Percentiles rank a stretch among this genome's conserved stretches.
Evolutionary conservation across 64 coral and sea anemone genomes (phyloP).

Genomic region (Catalaphyllia jardinei): DNA sequence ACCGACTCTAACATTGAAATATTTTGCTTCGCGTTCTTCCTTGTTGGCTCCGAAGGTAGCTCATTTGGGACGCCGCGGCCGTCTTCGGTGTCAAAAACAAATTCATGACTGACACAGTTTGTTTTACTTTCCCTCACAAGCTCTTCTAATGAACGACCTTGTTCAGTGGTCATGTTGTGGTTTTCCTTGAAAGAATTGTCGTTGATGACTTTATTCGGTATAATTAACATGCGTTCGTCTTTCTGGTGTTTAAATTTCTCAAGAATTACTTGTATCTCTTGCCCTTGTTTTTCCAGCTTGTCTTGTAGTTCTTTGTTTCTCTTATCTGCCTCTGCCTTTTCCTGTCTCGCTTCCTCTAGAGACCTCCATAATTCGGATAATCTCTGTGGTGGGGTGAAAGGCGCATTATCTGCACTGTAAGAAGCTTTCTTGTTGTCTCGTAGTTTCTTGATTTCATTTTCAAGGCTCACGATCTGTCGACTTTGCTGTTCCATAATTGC

Average conservation of each 20-base stretch:
- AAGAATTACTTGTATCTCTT: background rate
- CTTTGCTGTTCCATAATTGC: background rate
- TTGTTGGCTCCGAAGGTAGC: background rate
- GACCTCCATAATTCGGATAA: constrained; percentile 17
- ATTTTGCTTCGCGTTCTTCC: background rate
- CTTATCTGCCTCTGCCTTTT: constrained; percentile 44
- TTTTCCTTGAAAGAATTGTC: background rate
- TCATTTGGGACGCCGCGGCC: background rate
- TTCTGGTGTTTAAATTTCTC: background rate
- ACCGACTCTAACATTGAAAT: background rate
- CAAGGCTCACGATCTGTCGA: background rate
- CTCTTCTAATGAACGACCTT: background rate
- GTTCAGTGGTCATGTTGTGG: too few relatives aligned
- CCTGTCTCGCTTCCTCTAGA: constrained; percentile 9
- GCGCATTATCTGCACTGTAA: background rate
- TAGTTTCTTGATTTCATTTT: background rate
- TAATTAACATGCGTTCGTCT: too few relatives aligned
- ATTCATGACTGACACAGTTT: background rate
- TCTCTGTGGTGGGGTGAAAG: constrained; percentile 14
- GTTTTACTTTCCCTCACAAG: background rate
- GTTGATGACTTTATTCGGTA: background rate
- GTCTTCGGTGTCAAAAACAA: constrained; percentile 19
- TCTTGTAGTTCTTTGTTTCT: constrained; percentile 38
- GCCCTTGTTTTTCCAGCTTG: background rate
- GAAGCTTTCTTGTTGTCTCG: background rate